These are phyloP conservation scores for Pygoscelis adeliae DNA, from an alignment of 2,113 vertebrate species.

Conservation along the genomic window DNA sequence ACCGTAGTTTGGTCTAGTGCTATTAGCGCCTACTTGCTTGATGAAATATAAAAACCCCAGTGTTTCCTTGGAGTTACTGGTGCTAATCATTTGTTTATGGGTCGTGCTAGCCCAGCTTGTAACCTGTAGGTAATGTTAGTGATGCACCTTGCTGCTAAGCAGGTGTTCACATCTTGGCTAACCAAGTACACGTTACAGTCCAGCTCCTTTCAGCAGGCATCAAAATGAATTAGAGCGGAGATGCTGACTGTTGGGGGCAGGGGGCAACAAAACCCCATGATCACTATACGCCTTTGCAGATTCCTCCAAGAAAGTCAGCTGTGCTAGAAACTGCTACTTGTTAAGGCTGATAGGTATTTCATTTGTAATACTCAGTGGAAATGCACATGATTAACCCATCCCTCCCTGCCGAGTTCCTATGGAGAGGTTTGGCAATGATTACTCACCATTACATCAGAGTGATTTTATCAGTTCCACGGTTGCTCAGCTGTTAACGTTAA, in stretches of 20 bases:
- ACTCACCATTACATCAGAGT: neutral
- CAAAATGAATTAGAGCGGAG: neutral
- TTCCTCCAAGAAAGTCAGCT: neutral
- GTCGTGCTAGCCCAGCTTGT: neutral
- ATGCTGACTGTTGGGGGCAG: neutral
- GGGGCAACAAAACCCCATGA: neutral
- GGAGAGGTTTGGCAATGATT: neutral
- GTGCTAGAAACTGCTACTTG: neutral
- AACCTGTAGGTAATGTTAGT: neutral
- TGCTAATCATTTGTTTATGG: neutral
- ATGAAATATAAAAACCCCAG: neutral
- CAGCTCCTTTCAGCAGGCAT: neutral
- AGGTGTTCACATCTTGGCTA: neutral
- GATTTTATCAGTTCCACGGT: neutral
- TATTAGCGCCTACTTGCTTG: neutral
- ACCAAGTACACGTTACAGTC: neutral
- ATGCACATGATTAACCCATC: neutral
- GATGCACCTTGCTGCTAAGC: neutral
- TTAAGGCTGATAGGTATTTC: neutral
- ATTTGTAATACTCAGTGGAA: neutral
- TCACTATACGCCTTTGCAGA: neutral
- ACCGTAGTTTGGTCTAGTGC: neutral
- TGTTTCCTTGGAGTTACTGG: neutral
- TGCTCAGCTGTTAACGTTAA: neutral
- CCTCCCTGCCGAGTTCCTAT: neutral